A percentile compares a stretch with the other conserved stretches of the same genome.
phyloP scores from a whole-genome alignment of 1,140 invertebrate genomes.

The Scylla paramamosain region DNA sequence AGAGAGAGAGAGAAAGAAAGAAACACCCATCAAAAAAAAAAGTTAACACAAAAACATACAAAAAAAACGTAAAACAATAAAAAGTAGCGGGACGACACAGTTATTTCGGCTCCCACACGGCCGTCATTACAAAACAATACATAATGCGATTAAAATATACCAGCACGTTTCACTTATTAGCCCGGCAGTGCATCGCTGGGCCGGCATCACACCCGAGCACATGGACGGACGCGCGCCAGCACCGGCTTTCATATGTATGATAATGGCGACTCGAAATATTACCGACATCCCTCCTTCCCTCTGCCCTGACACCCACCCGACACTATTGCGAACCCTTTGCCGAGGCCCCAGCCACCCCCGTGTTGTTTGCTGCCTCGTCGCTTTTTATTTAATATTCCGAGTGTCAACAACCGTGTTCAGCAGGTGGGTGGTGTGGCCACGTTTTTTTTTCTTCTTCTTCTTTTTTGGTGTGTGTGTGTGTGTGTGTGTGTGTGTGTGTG shows the following conservation, averaged over 20 bases:
- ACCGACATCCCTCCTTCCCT: slow-evolving; percentile 8
- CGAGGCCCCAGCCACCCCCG: not conserved
- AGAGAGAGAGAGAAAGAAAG: not conserved
- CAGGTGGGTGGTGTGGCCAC: not conserved
- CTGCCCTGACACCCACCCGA: not conserved
- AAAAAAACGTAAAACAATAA: too few species aligned
- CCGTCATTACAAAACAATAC: not conserved
- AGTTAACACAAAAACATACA: not conserved
- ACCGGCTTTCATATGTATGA: not conserved
- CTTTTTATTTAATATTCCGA: slow-evolving; percentile 5
- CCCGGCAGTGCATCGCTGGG: not conserved
- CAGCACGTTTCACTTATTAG: not conserved
- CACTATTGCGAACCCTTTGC: not conserved
- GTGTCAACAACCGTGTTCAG: not conserved
- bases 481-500: not conserved
- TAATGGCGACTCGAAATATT: not conserved
- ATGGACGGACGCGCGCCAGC: not conserved
- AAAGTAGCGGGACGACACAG: too few species aligned
- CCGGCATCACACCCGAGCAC: not conserved
- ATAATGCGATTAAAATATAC: not conserved
- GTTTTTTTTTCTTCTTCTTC: not conserved
- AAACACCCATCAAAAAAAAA: not conserved
- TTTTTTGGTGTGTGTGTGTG: not conserved
- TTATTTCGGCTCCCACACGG: not conserved
- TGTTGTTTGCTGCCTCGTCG: not conserved